Evolutionary conservation across 2,888 invertebrate species (phyloP).

Genomic region (Athalia cordata): DNA sequence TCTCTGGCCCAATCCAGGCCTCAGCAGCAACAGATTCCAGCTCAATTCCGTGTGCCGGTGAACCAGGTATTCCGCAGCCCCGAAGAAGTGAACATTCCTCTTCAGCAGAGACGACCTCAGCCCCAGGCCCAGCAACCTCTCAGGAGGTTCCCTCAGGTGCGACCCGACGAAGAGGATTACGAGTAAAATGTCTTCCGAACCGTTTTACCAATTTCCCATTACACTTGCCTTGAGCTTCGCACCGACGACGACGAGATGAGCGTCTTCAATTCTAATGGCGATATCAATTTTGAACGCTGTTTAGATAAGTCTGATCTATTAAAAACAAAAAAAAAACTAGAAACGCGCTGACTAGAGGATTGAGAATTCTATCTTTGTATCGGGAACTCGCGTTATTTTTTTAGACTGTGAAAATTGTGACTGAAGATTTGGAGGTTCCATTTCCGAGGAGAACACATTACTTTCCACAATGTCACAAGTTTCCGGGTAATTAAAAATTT

Average conservation of each 20-base stretch:
- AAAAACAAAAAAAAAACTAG: too few relatives aligned
- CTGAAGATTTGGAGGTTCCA: too few relatives aligned
- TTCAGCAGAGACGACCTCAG: slow-evolving; percentile 86
- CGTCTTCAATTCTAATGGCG: neutral
- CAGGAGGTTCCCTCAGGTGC: slow-evolving; percentile 69
- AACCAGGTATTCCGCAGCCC: slow-evolving; percentile 89
- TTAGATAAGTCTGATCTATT: too few relatives aligned
- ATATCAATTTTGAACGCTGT: neutral
- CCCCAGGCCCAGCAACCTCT: slow-evolving; percentile 68
- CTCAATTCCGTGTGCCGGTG: slow-evolving; percentile 73
- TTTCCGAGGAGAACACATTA: too few relatives aligned
- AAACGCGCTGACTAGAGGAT: too few relatives aligned
- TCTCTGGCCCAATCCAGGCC: slow-evolving; percentile 65
- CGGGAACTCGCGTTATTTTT: too few relatives aligned
- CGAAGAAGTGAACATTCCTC: slow-evolving; percentile 90
- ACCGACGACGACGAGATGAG: slow-evolving; percentile 11
- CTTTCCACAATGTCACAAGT: too few relatives aligned
- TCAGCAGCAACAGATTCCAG: slow-evolving; percentile 69
- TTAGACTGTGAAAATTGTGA: too few relatives aligned
- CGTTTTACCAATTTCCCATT: slow-evolving; percentile 11
- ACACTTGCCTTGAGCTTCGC: slow-evolving; percentile 17
- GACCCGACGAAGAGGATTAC: slow-evolving; percentile 70
- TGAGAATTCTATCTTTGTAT: too few relatives aligned
- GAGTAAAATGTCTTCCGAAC: slow-evolving; percentile 59
- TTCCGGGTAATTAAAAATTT: too few relatives aligned